Base-by-base conservation (phyloP, 2,888 invertebrate species). In the Macrosiphum euphorbiae region DNA sequence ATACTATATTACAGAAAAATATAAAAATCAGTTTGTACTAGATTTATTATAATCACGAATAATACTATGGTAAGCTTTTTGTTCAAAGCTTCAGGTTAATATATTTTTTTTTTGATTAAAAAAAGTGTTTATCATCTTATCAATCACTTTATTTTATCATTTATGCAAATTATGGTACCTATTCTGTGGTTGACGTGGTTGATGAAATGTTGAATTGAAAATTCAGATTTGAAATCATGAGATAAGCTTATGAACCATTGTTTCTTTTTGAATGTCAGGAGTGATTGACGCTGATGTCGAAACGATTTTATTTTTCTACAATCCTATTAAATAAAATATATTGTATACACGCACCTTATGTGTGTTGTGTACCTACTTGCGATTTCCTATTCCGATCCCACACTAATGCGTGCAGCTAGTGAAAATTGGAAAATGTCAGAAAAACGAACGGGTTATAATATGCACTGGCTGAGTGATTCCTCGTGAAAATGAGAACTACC, bases 371-470 rank as follows among this genome's bases (percentile, higher is more conserved):
- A 41, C n/a, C n/a, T n/a, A n/a, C 50, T 41, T 41, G 11, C 10
- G 92, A 61, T 87, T 87, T 20, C 87, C 13, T 86, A 58, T 91
- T 91, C 55, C 61, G 24, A 28, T 92, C 10, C 61, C 50, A 47
- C 20, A 8, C 41, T n/a, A 11, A 88, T 47, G 26, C 16, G 47
- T 87, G 44, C 44, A 47, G 50, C 28, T 24, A 28, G 26, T 28
- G 88, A 44, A 88, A 92, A 92, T 92, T 92, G 92, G 52, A 92
- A 92, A 92, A 92, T n/a, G 88, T 88, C 92, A 88, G 55, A 88
- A 92, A 92, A 88, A 88, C 78, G 88, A 78, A 78, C 52, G 44
- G 44, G 52, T 78, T 78, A 67, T 67, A 92, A 92, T 92, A 88
- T 52, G 52, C 67, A 11, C n/a, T 26, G 7, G 28, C 26, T 26